Percentiles rank a stretch among this genome's conserved stretches.
These are phyloP conservation scores for Oscheius sp. DNA, from an alignment of 1,140 invertebrate genomes.

Conservation along the genomic window DNA sequence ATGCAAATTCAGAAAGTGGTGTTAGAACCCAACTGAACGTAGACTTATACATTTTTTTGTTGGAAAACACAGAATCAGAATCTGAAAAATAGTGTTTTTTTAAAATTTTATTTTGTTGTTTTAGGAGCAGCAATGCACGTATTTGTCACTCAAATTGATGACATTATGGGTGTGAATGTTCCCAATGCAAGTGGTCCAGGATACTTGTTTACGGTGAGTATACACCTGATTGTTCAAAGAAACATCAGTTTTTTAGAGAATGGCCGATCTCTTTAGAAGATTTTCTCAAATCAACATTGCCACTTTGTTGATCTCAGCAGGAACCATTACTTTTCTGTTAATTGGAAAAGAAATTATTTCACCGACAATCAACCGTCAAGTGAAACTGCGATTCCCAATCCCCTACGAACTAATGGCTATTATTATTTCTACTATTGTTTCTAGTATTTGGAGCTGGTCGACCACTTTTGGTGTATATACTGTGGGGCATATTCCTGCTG, in stretches of 20 bases:
- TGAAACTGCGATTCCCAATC: slow-evolving; percentile 15
- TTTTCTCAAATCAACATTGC: neutral
- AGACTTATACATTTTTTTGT: too few relatives aligned
- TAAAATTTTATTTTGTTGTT: too few relatives aligned
- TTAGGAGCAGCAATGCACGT: slow-evolving; percentile 5
- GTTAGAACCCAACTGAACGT: too few relatives aligned
- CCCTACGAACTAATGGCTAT: slow-evolving; percentile 24
- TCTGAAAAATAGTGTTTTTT: too few relatives aligned
- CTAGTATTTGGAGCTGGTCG: slow-evolving; percentile 68
- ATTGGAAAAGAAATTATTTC: slow-evolving; percentile 24
- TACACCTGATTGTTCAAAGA: neutral
- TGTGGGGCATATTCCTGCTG: slow-evolving; percentile 74
- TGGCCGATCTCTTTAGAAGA: neutral
- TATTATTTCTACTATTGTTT: slow-evolving; percentile 74
- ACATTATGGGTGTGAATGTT: slow-evolving; percentile 14
- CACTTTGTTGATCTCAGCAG: neutral
- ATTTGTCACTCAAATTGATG: slow-evolving; percentile 9
- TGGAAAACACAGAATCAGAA: too few relatives aligned
- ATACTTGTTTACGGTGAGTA: slow-evolving; percentile 5
- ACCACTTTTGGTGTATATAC: slow-evolving; percentile 68
- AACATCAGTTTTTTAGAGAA: neutral
- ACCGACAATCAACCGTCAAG: slow-evolving; percentile 15
- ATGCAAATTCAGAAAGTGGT: too few relatives aligned
- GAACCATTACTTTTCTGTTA: slow-evolving; percentile 19
- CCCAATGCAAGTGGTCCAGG: neutral